These are phyloP conservation scores for Xerus rutilus DNA, from an alignment of 2,797 vertebrate species.

Conservation along the genomic window DNA sequence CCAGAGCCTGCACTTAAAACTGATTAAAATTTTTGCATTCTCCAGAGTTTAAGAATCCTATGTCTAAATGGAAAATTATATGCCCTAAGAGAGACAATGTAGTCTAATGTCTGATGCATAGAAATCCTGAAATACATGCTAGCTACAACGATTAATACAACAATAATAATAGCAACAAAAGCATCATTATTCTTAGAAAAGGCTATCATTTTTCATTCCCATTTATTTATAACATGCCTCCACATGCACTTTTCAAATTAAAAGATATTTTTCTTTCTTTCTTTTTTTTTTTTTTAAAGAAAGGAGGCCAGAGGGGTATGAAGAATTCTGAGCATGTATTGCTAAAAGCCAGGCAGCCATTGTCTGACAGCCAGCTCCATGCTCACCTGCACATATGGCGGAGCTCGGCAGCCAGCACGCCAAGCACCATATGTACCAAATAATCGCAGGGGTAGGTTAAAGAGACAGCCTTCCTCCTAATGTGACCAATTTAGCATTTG, in stretches of 20 bases:
- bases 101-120: background rate
- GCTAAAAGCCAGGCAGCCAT: background rate
- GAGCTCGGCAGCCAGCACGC: background rate
- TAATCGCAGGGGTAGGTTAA: constrained; percentile 38
- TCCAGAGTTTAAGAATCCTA: background rate
- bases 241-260: background rate
- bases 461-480: constrained; percentile 55
- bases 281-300: background rate
- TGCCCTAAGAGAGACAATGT: background rate
- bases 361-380: background rate
- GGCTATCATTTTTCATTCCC: background rate
- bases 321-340: too few species aligned
- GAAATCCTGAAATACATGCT: background rate
- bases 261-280: too few species aligned
- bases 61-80: background rate
- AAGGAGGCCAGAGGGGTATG: background rate
- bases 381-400: constrained; percentile 27
- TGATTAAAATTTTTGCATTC: background rate
- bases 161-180: background rate
- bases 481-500: constrained; percentile 71
- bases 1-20: background rate
- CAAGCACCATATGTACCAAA: background rate
- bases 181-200: background rate
- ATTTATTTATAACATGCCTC: background rate
- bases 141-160: background rate